phyloP scores from a whole-genome alignment of 2,888 invertebrate genomes.

The Rhimphoctona megacephalus region DNA sequence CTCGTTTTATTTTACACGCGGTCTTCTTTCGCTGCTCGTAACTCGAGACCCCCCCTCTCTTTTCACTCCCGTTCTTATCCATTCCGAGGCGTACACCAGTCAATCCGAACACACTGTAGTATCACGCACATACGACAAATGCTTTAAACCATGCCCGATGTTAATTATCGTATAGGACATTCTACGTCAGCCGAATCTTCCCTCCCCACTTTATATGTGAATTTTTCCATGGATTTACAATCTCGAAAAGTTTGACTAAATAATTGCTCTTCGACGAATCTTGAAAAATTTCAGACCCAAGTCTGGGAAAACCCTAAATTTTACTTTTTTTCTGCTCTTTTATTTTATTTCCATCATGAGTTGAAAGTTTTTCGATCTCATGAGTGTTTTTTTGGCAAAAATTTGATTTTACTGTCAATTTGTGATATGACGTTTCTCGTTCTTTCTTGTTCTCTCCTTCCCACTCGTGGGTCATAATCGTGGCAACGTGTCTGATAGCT shows the following conservation, averaged over 20 bases:
- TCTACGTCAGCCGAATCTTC: not conserved
- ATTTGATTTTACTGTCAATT: not conserved
- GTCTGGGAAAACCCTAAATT: not conserved
- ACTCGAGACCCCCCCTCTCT: slow-evolving; percentile 45
- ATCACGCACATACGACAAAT: slow-evolving; percentile 34
- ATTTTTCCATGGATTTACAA: not conserved
- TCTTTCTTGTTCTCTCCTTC: not conserved
- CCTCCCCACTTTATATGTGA: not conserved
- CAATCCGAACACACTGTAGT: slow-evolving; percentile 34
- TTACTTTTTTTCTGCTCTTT: not conserved
- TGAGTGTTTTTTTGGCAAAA: not conserved
- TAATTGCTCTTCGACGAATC: not conserved
- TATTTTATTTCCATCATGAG: not conserved
- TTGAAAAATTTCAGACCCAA: not conserved
- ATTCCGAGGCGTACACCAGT: slow-evolving; percentile 31
- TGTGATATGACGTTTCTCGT: not conserved
- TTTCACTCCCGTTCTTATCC: slow-evolving; percentile 8
- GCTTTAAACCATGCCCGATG: slow-evolving; percentile 17
- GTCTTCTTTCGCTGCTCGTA: slow-evolving; percentile 57
- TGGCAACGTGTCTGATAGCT: not conserved
- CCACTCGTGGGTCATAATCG: not conserved
- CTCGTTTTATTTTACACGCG: slow-evolving; percentile 41
- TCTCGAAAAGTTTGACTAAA: not conserved
- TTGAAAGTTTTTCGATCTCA: not conserved
- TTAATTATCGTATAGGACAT: slow-evolving; percentile 18